Percentiles rank a stretch among this genome's conserved stretches.
Conservation (phyloP, 2,113 vertebrate species). For the Octodon degus region DNA sequence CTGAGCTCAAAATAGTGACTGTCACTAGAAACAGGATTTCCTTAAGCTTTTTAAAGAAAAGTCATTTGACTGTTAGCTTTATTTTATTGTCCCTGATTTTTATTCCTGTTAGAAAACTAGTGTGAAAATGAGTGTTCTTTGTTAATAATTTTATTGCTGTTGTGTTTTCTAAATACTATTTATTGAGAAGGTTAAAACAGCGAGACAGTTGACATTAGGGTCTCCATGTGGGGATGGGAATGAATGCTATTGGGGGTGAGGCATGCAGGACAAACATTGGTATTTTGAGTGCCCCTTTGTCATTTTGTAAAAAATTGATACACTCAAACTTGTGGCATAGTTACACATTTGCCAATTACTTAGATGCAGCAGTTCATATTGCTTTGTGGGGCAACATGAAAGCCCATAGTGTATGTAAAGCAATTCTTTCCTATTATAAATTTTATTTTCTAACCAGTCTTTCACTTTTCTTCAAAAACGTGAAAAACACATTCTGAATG, state of each 20-base stretch:
- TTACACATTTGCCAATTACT: background rate
- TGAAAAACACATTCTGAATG: slow-evolving; percentile 12
- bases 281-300: background rate
- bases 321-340: background rate
- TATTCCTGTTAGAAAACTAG: slow-evolving; percentile 53
- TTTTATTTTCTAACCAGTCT: slow-evolving; percentile 38
- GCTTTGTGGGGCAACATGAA: slow-evolving; percentile 59
- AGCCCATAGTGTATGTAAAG: slow-evolving; percentile 67
- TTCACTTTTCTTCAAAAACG: slow-evolving; percentile 59
- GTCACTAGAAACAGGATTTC: background rate
- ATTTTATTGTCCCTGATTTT: slow-evolving; percentile 71
- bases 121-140: background rate
- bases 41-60: background rate
- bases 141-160: slow-evolving; percentile 41
- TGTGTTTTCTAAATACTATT: slow-evolving; percentile 11
- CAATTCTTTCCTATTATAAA: slow-evolving; percentile 31
- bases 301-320: background rate
- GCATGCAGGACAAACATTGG: background rate
- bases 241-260: background rate
- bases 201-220: background rate
- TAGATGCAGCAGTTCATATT: slow-evolving; percentile 28
- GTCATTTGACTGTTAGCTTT: background rate
- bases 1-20: background rate
- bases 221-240: background rate
- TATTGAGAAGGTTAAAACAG: background rate